phyloP scores from a whole-genome alignment of 2,797 vertebrate genomes.

The Tragopan temminckii region DNA sequence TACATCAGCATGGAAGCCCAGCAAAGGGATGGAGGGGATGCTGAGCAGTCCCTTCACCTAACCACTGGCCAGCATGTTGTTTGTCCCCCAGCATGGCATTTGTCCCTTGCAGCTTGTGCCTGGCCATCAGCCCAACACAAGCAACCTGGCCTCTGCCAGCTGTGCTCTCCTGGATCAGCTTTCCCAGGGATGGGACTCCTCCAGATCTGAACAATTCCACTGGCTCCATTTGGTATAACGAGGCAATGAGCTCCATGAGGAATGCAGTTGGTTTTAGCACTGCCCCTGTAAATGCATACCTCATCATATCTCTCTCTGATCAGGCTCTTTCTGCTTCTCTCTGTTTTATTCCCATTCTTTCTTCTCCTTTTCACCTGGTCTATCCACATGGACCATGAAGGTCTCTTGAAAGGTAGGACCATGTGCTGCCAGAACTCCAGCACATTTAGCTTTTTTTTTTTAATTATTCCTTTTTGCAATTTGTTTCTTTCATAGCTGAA shows the following conservation, averaged over 20 bases:
- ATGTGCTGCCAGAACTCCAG: constrained; percentile 69
- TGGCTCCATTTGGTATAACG: constrained; percentile 59
- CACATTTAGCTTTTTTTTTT: constrained; percentile 58
- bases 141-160: background rate
- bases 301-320: constrained; percentile 70
- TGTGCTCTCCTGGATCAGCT: background rate
- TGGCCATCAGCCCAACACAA: background rate
- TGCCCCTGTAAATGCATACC: constrained; percentile 71
- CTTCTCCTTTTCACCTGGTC: constrained; percentile 76
- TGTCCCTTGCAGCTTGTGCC: background rate
- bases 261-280: constrained; percentile 4
- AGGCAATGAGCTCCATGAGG: constrained; percentile 35
- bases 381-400: constrained; percentile 83
- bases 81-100: background rate
- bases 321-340: constrained; percentile 74
- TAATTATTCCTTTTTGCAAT: constrained; percentile 11
- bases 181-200: background rate
- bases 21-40: background rate
- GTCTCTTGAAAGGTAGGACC: constrained; percentile 91
- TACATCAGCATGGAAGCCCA: background rate
- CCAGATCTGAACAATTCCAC: background rate
- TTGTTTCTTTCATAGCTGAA: constrained; percentile 49
- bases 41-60: accelerated
- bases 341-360: constrained; percentile 79
- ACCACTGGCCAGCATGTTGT: background rate